Evolutionary conservation across 2,888 invertebrate species (phyloP).

Genomic region (Palloptera scutellata): DNA sequence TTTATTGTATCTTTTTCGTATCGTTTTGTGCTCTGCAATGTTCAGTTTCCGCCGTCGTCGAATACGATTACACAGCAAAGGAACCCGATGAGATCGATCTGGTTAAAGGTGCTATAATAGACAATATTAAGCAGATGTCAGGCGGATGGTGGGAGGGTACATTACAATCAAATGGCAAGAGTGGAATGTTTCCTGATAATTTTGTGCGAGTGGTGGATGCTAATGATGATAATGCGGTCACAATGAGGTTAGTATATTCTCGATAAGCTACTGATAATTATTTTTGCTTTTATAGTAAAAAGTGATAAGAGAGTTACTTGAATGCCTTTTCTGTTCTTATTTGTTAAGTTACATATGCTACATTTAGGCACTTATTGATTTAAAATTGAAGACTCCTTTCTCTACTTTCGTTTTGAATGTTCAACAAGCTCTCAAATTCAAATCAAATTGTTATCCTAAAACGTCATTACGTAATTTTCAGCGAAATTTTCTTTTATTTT

Average conservation of each 20-base stretch:
- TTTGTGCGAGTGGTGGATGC: constrained; percentile 76
- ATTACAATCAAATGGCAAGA: constrained; percentile 72
- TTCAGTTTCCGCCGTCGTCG: constrained; percentile 82
- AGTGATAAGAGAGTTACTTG: too few species aligned
- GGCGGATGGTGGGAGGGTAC: constrained; percentile 96
- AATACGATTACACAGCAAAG: constrained; percentile 85
- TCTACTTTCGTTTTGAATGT: too few species aligned
- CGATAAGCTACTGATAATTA: background rate
- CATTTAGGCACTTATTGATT: too few species aligned
- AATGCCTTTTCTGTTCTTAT: too few species aligned
- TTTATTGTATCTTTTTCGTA: background rate
- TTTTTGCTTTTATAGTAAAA: constrained; percentile 1
- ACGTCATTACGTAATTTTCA: background rate
- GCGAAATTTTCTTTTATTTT: background rate
- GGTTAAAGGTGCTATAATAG: constrained; percentile 82
- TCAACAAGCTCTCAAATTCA: background rate
- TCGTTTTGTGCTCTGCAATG: background rate
- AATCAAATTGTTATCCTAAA: background rate
- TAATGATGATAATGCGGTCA: constrained; percentile 57
- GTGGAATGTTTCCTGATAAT: constrained; percentile 93
- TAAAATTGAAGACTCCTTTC: too few species aligned
- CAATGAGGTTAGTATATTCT: constrained; percentile 61
- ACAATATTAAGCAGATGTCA: constrained; percentile 77
- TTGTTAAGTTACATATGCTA: too few species aligned
- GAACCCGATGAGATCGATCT: constrained; percentile 87